A percentile compares a stretch with the other conserved stretches of the same genome.
These are phyloP conservation scores for Odontesthes bonariensis DNA, from an alignment of 2,113 vertebrate species.

Conservation along the genomic window DNA sequence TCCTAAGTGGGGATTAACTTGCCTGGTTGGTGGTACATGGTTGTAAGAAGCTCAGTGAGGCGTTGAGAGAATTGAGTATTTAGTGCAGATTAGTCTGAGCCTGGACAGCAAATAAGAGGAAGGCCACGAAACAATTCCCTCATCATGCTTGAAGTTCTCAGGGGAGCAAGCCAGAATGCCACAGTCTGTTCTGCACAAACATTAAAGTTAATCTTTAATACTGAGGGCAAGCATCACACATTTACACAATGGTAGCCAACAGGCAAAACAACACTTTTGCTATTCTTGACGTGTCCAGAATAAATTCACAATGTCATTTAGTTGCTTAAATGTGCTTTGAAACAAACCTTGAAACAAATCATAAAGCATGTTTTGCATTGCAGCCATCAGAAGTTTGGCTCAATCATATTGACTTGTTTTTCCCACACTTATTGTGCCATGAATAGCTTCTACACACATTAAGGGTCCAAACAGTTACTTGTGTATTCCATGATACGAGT, in stretches of 20 bases:
- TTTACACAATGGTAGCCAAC: slow-evolving; percentile 10
- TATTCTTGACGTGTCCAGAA: not conserved
- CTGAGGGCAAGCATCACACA: not conserved
- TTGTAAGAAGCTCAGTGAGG: slow-evolving; percentile 35
- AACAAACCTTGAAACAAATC: not conserved
- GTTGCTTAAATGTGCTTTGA: not conserved
- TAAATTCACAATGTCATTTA: not conserved
- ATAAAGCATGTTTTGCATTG: not conserved
- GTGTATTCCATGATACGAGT: slow-evolving; percentile 44
- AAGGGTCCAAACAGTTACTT: slow-evolving; percentile 33
- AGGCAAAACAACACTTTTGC: not conserved
- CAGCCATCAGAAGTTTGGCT: not conserved
- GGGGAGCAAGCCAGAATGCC: not conserved
- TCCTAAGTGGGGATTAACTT: slow-evolving; percentile 54
- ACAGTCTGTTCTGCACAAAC: not conserved
- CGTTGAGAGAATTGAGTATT: slow-evolving; percentile 41
- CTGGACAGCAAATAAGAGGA: slow-evolving; percentile 17
- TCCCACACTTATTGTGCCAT: slow-evolving; percentile 27
- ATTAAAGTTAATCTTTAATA: slow-evolving; percentile 34
- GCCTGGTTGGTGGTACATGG: slow-evolving; percentile 16
- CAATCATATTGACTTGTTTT: slow-evolving; percentile 6
- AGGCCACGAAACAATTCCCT: slow-evolving; percentile 32
- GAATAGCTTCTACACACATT: slow-evolving; percentile 3
- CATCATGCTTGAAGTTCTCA: slow-evolving; percentile 14
- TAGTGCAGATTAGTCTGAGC: slow-evolving; percentile 64